Evolutionary conservation across 2,113 vertebrate species (phyloP), one percentile per base, ranked within the genome.

Genomic region (Gracilinanus agilis): DNA sequence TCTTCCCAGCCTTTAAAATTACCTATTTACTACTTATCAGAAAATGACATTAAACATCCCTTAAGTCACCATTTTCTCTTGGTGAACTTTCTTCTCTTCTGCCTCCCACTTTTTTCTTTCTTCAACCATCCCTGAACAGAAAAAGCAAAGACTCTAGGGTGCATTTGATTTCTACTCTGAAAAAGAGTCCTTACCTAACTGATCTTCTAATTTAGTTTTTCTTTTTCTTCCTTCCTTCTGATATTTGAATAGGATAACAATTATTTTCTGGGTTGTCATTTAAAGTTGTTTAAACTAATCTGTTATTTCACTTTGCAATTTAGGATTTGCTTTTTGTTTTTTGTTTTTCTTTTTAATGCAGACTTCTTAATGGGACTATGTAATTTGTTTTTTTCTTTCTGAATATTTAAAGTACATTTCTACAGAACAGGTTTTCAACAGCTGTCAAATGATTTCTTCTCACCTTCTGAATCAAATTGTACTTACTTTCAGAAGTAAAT

Each of bases 371-470:
- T 54, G 13, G n/a, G 67, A 40, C 2, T n/a, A 91, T 27, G 34
- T 2, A 61, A 49, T 49, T 49, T 49, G 3, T 95, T 16, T 90
- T 53, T 95, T 49, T 16, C 8, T 67, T 93, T 24, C 44, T 75
- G 24, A 9, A 56, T 0, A 56, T 54, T 55, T 93, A 40, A 75
- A 91, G 55, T 55, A 90, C 10, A 91, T 75, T 75, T 75, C 34
- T 19, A 44, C 25, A 75, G 34, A 58, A 95, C 29, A 92, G 0
- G 24, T n/a, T 94, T 93, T 92, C 25, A 40, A 88, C 44, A 95
- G 90, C 23, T 61, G 40, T 44, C 27, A 21, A 8, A 4, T 9
- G 44, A n/a, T 44, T 61, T 8, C 93, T 55, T 88, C 19, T 90
- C 1, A 55, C 2, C 3, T 49, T 92, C 75, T 83, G 91, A 90